Base-by-base conservation (phyloP, 2,888 invertebrate genomes). In the Laspeyria flexula region DNA sequence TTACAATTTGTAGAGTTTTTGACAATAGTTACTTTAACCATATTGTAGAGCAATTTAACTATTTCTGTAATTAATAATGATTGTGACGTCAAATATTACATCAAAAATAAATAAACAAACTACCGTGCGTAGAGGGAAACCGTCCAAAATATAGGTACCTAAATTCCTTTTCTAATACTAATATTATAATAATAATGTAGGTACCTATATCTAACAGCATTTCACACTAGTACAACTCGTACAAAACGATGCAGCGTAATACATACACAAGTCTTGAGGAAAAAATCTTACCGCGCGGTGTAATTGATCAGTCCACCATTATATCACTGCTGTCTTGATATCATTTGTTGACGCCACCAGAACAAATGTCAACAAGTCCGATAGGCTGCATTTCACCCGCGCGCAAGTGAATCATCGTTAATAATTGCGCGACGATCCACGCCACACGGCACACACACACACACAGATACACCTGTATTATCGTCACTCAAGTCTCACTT, bases 331-430 rank as follows among this genome's bases (percentile, higher is more conserved):
- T 77, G 73, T 78, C 77, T 83, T 83, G 79, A 81, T 88, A 88
- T 90, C 87, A 90, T 90, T 91, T 90, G 85, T 88, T 89, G 87
- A 86, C 85, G 81, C 80, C 85, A 83, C 80, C 87, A 79, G 81
- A 85, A 84, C 85, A 81, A 86, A 88, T 88, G 90, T 91, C 90
- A 92, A 91, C 90, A 92, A 90, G 87, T 87, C 86, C 87, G 84
- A 87, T 86, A 86, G 86, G 89, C 84, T 89, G 92, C 91, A 90
- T 90, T 91, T 91, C 90, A 90, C 90, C 88, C 87, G 90, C 85
- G 86, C 90, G 81, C 88, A 90, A 90, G 86, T 92, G 91, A 92
- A 88, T 92, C 91, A 92, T 90, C 90, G 90, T 90, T 90, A 92
- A 86, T 89, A 90, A 90, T 88, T 90, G 90, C 87, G 90, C 90